Conservation (phyloP, 2,797 vertebrate genomes). For the Tachyglossus aculeatus region DNA sequence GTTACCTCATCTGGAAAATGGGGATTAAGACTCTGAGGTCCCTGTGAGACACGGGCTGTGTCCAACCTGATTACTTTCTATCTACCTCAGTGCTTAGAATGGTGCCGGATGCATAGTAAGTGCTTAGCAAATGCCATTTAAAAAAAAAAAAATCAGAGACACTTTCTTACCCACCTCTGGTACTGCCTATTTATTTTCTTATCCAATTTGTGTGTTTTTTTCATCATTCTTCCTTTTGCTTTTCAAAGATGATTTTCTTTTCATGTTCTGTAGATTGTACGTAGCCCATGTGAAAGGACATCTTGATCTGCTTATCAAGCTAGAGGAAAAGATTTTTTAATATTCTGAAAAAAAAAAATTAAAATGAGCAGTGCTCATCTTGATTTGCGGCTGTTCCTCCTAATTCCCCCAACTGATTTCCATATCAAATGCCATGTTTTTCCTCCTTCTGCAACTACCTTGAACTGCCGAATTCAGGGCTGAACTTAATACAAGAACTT, state of each 20-base stretch:
- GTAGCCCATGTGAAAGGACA: too few species aligned
- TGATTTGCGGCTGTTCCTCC: background rate
- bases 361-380: background rate
- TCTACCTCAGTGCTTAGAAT: background rate
- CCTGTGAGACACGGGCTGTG: too few species aligned
- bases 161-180: too few species aligned
- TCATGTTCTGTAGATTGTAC: too few species aligned
- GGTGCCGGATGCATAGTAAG: background rate
- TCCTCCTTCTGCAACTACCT: background rate
- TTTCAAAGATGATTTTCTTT: background rate
- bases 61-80: background rate
- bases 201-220: background rate
- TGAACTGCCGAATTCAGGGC: background rate
- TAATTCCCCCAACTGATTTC: background rate
- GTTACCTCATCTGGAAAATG: too few species aligned
- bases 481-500: background rate
- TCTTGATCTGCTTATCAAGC: background rate
- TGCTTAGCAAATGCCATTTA: background rate
- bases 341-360: background rate
- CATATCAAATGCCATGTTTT: background rate
- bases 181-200: background rate
- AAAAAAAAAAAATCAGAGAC: too few species aligned
- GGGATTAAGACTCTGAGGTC: too few species aligned
- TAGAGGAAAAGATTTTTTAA: background rate
- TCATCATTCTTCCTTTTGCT: too few species aligned